phyloP scores from a whole-genome alignment of 2,888 invertebrate species.

The Tetanocera ferruginea region DNA sequence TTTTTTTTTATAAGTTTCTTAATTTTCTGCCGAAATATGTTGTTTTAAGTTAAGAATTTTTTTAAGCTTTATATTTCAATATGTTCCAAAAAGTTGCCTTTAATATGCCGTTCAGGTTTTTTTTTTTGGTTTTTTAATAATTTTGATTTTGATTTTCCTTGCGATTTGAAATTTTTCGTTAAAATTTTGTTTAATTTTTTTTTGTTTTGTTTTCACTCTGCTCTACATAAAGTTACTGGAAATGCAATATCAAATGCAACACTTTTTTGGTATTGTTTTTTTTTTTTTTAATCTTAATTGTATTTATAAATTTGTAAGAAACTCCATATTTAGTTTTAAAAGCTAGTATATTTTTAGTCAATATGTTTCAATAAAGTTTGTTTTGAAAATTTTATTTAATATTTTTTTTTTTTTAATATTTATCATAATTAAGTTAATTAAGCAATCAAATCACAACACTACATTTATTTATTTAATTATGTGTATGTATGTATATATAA shows the following conservation, averaged over 20 bases:
- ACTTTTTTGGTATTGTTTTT: slow-evolving; percentile 41
- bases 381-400: slow-evolving; percentile 32
- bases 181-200: slow-evolving; percentile 27
- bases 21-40: slow-evolving; percentile 12
- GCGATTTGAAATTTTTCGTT: slow-evolving; percentile 27
- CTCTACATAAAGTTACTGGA: slow-evolving; percentile 23
- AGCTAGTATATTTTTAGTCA: slow-evolving; percentile 18
- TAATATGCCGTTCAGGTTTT: neutral
- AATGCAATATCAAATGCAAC: slow-evolving; percentile 41
- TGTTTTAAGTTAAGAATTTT: slow-evolving; percentile 28
- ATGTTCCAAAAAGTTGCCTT: neutral
- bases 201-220: slow-evolving; percentile 1
- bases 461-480: slow-evolving; percentile 59
- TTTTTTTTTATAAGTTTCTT: neutral
- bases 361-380: slow-evolving; percentile 31
- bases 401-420: slow-evolving; percentile 28
- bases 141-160: slow-evolving; percentile 40
- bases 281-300: slow-evolving; percentile 40
- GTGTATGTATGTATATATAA: neutral
- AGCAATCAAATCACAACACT: slow-evolving; percentile 61
- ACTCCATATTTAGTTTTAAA: slow-evolving; percentile 31
- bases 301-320: slow-evolving; percentile 34
- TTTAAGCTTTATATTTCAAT: neutral
- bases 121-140: slow-evolving; percentile 21
- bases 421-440: neutral